Base-by-base conservation (phyloP, 2,113 vertebrate species). In the Zapus hudsonius region DNA sequence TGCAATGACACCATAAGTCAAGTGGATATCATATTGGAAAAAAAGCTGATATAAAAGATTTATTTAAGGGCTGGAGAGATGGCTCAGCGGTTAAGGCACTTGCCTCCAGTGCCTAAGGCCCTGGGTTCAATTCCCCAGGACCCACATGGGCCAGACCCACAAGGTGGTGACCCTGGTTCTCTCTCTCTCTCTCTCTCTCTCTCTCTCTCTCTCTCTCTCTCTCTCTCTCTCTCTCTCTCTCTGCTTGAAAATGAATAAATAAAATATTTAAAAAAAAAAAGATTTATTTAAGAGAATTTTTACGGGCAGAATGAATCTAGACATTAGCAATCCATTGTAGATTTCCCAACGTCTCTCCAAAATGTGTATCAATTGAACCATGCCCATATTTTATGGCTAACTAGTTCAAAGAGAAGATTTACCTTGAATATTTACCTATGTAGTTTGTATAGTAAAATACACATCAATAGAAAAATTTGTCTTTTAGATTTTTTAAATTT, bases 391-490 rank as follows among this genome's bases (percentile, higher is more conserved):
- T 90, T 72, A 84, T 73, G 15, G 3, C 7, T 55, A 92, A 78
- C 2, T 22, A 40, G 19, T 40, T 64, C 59, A 92, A 87, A 64
- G 8, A 87, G 27, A 1, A 47, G 10, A 33, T n/a, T n/a, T n/a
- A n/a, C n/a, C 16, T 42, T 59, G 23, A 76, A 94, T 59, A 81
- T 52, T 52, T 67, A 66, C 5, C 7, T 2, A 42, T 17, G 13
- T 29, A 40, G 86, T 92, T 87, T 89, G 11, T 78, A 25, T 79
- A 16, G 78, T 93, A 25, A 66, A 4, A 74, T 87, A 59, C 36
- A 76, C 74, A 63, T 5, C 25, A 80, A 84, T 22, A 61, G 9
- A 7, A 25, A 61, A 27, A 75, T 31, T 47, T 52, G 42, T 52
- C 10, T 85, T 73, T 19, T 4, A 69, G 15, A 63, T 47, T 59